Percentiles rank a stretch among this genome's conserved stretches.
phyloP scores from a whole-genome alignment of 2,113 vertebrate genomes.

The Natator depressus region DNA sequence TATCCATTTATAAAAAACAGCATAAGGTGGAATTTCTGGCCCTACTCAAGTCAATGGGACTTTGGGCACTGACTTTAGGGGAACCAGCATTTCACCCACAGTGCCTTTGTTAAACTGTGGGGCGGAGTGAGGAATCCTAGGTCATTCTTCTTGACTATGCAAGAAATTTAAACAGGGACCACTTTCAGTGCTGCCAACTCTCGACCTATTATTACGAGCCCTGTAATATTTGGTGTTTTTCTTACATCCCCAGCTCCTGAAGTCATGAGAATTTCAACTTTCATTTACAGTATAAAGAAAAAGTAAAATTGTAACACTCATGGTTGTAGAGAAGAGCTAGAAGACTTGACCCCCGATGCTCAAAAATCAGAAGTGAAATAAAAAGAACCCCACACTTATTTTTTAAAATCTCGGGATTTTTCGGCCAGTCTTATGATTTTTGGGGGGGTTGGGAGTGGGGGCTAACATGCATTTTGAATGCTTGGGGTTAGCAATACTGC shows the following conservation, averaged over 20 bases:
- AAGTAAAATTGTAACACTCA: not conserved
- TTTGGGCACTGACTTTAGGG: conserved; percentile 22
- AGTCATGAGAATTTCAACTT: not conserved
- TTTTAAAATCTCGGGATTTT: not conserved
- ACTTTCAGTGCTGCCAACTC: not conserved
- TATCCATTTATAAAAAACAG: not conserved
- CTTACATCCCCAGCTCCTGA: not conserved
- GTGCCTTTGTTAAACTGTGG: not conserved
- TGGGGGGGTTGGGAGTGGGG: not conserved
- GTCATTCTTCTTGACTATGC: not conserved
- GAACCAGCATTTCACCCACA: not conserved
- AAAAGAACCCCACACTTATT: conserved; percentile 1
- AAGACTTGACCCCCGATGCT: not conserved
- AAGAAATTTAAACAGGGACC: not conserved
- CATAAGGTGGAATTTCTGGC: conserved; percentile 3
- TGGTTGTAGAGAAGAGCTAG: not conserved
- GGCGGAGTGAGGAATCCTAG: not conserved
- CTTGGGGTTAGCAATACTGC: not conserved
- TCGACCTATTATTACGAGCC: not conserved
- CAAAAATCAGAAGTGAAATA: not conserved
- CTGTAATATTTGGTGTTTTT: not conserved
- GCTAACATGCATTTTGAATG: not conserved
- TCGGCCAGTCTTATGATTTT: not conserved
- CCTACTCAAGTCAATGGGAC: conserved; percentile 42
- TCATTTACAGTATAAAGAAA: not conserved